phyloP scores from a whole-genome alignment of 2,113 vertebrate genomes.

The Sapajus apella region DNA sequence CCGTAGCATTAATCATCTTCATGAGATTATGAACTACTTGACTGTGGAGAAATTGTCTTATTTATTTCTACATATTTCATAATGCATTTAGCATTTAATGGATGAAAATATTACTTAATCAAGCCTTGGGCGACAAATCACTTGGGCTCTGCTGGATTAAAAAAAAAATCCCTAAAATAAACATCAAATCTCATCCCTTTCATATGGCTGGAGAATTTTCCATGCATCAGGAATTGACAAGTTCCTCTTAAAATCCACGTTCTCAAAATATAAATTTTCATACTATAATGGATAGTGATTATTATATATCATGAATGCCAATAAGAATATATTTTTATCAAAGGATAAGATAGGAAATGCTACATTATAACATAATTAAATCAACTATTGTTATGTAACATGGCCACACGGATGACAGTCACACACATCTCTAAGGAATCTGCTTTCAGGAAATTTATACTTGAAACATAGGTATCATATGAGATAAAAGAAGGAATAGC shows the following conservation, averaged over 20 bases:
- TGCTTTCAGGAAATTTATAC: not conserved
- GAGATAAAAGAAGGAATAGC: slow-evolving; percentile 45
- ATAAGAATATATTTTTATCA: slow-evolving; percentile 27
- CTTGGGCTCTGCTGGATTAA: not conserved
- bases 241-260: slow-evolving; percentile 27
- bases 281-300: not conserved
- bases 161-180: not conserved
- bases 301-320: not conserved
- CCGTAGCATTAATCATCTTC: not conserved
- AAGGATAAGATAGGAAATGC: not conserved
- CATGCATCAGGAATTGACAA: not conserved
- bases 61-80: not conserved
- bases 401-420: not conserved
- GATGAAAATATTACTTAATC: slow-evolving; percentile 16
- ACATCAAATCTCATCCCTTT: not conserved
- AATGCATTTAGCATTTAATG: slow-evolving; percentile 30
- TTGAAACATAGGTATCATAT: slow-evolving; percentile 39
- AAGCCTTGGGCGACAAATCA: not conserved
- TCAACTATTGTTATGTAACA: slow-evolving; percentile 26
- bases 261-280: slow-evolving; percentile 36
- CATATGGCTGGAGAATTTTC: not conserved
- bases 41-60: not conserved
- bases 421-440: slow-evolving; percentile 46
- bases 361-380: slow-evolving; percentile 1
- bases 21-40: not conserved